phyloP scores from a whole-genome alignment of 1,140 invertebrate species.

The Heliconius eleuchia region DNA sequence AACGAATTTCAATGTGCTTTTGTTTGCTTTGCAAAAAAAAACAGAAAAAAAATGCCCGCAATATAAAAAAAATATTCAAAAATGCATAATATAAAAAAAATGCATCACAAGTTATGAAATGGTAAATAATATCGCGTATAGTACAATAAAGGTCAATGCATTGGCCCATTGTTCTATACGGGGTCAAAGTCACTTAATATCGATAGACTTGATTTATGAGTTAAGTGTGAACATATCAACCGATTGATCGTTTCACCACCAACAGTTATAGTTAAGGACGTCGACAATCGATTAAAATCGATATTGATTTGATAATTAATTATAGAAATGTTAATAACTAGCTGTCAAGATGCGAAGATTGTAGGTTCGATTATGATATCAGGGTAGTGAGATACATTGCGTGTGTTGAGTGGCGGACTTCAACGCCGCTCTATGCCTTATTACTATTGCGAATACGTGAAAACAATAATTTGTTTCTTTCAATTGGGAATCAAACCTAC shows the following conservation, averaged over 20 bases:
- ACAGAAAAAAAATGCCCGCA: no score
- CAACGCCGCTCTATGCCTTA: no score
- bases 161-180: conserved; percentile 16
- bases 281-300: neutral
- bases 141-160: conserved; percentile 14
- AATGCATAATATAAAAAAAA: neutral
- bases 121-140: conserved; percentile 1
- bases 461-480: no score
- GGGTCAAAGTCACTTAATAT: conserved; percentile 5
- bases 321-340: no score
- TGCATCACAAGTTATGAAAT: neutral
- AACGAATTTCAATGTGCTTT: neutral
- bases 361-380: no score
- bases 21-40: no score
- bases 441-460: no score
- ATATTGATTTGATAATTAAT: neutral
- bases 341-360: no score
- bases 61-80: neutral
- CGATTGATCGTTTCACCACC: conserved; percentile 7
- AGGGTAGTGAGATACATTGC: no score
- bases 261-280: neutral
- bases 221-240: neutral
- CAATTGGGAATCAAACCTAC: no score
- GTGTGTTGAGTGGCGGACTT: no score
- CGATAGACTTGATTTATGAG: conserved; percentile 12